phyloP scores from a whole-genome alignment of 2,888 invertebrate species.

The Prosopocoilus inquinatus region DNA sequence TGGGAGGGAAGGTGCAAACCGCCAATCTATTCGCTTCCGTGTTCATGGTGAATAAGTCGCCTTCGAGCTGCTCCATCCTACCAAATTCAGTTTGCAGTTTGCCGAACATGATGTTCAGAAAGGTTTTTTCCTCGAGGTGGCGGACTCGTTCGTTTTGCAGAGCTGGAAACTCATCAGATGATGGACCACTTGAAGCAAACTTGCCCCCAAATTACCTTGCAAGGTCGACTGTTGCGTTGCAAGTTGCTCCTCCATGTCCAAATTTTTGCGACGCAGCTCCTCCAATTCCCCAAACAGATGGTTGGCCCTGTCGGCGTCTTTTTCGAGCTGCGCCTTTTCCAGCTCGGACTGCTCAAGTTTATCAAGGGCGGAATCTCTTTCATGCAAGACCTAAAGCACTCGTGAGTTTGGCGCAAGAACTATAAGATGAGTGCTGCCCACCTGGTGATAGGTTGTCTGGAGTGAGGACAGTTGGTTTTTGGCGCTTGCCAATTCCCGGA shows the following conservation, averaged over 20 bases:
- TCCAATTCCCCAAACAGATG: slow-evolving; percentile 36
- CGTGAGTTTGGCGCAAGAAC: not conserved
- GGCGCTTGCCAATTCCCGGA: slow-evolving; percentile 37
- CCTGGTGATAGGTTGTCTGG: slow-evolving; percentile 31
- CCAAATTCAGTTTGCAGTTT: slow-evolving; percentile 41
- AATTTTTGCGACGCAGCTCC: slow-evolving; percentile 30
- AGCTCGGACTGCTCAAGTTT: slow-evolving; percentile 28
- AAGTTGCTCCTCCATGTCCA: slow-evolving; percentile 34
- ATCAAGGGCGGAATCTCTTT: slow-evolving; percentile 29
- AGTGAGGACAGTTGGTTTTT: slow-evolving; percentile 38
- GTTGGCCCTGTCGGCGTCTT: slow-evolving; percentile 34
- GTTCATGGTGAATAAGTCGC: slow-evolving; percentile 37
- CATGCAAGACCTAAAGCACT: slow-evolving; percentile 24
- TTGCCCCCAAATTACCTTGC: slow-evolving; percentile 25
- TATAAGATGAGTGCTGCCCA: not conserved
- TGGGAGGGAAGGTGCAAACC: slow-evolving; percentile 26
- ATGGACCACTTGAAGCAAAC: not conserved
- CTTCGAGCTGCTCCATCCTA: slow-evolving; percentile 41
- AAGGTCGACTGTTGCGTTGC: slow-evolving; percentile 39
- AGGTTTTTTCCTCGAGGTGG: slow-evolving; percentile 43
- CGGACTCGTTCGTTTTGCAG: slow-evolving; percentile 41
- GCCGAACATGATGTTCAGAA: slow-evolving; percentile 42
- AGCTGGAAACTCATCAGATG: slow-evolving; percentile 18
- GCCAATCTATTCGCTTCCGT: slow-evolving; percentile 43
- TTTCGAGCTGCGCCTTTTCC: slow-evolving; percentile 26